Base-by-base conservation (phyloP, 1,140 invertebrate species). In the Caerostris darwini region DNA sequence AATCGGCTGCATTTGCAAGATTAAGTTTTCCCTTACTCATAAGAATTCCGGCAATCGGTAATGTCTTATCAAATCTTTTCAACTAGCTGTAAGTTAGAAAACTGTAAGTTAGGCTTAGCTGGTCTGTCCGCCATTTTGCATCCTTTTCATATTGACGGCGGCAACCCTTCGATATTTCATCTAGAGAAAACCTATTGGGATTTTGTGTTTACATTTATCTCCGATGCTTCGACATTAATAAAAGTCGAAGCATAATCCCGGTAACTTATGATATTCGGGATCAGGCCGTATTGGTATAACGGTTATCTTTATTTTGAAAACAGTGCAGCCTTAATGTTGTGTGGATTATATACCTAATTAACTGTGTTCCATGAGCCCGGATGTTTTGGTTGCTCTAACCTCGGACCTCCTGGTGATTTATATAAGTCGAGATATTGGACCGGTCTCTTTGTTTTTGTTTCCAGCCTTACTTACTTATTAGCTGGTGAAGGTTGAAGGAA, bases 231-330 rank as follows among this genome's bases (percentile, higher is more conserved):
- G 57, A 85, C 90, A 92, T 92, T 92, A 92, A 92, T 92, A 85
- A 92, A 92, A 92, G 90, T 92, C 90, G 7, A 34, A 64, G 7
- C 71, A 7, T 92, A 92, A 92, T 92, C 77, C 90, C 58, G 4
- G 71, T 85, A 92, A 92, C 77, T 92, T 92, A 92, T 92, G 90
- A 92, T 85, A 92, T 92, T 92, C 85, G 85, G 81, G 90, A 92
- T 92, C 67, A 12, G n/a, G 17, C 54, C 12, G 81, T 56, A 85
- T 92, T 67, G 61, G 77, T 59, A 34, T 34, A 82, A 67, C 59
- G 90, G 81, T 92, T 92, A 92, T 92, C 90, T 83, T 92, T 92
- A 92, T 85, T 90, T 61, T 92, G 90, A 14, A 34, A 83, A 59
- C 77, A 81, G 90, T 92, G 59, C 34, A n/a, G 56, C 90, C 90